Percentiles rank a stretch among this genome's conserved stretches.
These are phyloP conservation scores for Odontothrips loti DNA, from an alignment of 2,888 invertebrate genomes.

Conservation along the genomic window DNA sequence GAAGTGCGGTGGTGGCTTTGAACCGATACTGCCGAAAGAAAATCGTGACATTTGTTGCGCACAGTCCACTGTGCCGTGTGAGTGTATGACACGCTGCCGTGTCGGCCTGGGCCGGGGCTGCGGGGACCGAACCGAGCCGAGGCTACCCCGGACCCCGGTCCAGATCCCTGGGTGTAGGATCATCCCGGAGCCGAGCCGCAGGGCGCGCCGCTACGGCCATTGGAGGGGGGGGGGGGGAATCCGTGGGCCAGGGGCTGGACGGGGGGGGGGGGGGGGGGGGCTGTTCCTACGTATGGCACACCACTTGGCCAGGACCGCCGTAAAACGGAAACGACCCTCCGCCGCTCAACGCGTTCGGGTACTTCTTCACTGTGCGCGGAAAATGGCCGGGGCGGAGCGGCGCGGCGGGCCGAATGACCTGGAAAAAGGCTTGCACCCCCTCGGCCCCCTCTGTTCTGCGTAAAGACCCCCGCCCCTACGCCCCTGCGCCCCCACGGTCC, in stretches of 20 bases:
- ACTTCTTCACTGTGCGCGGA: background rate
- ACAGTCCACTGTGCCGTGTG: no score
- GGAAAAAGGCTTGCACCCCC: background rate
- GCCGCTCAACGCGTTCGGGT: conserved; percentile 2
- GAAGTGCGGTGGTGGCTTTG: no score
- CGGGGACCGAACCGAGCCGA: no score
- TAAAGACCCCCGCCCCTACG: background rate
- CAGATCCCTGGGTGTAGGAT: background rate
- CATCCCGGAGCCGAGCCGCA: background rate
- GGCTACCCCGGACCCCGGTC: no score
- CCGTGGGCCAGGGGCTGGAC: no score
- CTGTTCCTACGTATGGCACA: background rate
- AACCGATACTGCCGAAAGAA: no score
- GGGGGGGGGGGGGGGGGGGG: background rate
- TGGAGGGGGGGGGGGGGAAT: no score
- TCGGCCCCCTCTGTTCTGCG: background rate
- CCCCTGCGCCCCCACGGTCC: background rate
- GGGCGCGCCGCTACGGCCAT: background rate
- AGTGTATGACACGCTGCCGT: no score
- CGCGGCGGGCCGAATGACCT: background rate
- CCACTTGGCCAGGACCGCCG: conserved; percentile 13
- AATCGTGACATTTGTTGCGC: no score
- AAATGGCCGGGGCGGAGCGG: background rate
- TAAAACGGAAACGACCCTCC: conserved; percentile 8
- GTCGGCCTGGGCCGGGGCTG: no score